A percentile compares a stretch with the other conserved stretches of the same genome.
These are phyloP conservation scores for Calephelis virginiensis DNA, from an alignment of 1,140 invertebrate genomes.

Conservation along the genomic window DNA sequence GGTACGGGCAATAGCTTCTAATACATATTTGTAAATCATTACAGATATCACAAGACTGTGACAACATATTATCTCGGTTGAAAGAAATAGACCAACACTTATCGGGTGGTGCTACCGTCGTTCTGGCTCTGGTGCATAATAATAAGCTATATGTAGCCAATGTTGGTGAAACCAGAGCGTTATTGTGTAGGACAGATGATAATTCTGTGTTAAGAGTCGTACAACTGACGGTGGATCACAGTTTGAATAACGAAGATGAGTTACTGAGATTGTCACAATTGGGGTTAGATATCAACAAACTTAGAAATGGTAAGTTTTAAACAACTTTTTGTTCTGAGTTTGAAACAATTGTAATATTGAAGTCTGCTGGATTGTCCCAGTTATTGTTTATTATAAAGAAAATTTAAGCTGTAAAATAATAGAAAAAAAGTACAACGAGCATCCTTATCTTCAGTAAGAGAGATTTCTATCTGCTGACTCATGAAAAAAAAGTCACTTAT, in stretches of 20 bases:
- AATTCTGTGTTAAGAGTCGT: constrained; percentile 89
- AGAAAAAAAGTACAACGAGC: too few species aligned
- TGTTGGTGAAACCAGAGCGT: constrained; percentile 88
- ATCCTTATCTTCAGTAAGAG: too few species aligned
- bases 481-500: too few species aligned
- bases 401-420: too few species aligned
- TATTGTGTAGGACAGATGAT: constrained; percentile 89
- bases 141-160: constrained; percentile 91
- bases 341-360: too few species aligned
- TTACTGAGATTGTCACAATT: constrained; percentile 85
- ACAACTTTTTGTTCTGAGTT: neutral
- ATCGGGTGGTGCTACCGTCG: constrained; percentile 87
- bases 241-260: constrained; percentile 91
- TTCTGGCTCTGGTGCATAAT: constrained; percentile 87
- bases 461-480: too few species aligned
- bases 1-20: neutral
- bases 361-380: too few species aligned
- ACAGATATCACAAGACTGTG: constrained; percentile 79
- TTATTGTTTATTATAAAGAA: too few species aligned
- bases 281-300: constrained; percentile 82
- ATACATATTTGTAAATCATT: constrained; percentile 8
- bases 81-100: constrained; percentile 83
- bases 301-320: constrained; percentile 79
- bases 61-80: constrained; percentile 81
- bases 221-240: constrained; percentile 91